These are phyloP conservation scores for Eolophus roseicapilla DNA, from an alignment of 2,113 vertebrate genomes.

Conservation along the genomic window DNA sequence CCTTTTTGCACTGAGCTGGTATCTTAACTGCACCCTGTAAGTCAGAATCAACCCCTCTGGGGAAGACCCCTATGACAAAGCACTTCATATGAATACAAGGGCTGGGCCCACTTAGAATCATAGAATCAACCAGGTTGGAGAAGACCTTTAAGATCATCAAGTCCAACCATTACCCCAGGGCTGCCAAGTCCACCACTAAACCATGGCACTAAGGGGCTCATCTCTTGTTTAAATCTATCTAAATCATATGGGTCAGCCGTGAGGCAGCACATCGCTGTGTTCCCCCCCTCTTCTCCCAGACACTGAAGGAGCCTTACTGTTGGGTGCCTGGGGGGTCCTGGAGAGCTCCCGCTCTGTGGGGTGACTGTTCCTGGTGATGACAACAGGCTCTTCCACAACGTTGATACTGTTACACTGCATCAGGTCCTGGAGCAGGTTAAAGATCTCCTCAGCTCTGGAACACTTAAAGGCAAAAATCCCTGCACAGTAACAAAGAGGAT, in stretches of 20 bases:
- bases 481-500: conserved; percentile 43
- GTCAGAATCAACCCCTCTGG: background rate
- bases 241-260: background rate
- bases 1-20: background rate
- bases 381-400: conserved; percentile 92
- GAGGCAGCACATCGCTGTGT: background rate
- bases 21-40: background rate
- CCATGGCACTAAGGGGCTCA: background rate
- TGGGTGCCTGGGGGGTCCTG: conserved; percentile 83
- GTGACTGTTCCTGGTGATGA: conserved; percentile 87
- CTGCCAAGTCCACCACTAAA: background rate
- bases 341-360: conserved; percentile 83
- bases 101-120: background rate
- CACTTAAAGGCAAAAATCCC: conserved; percentile 99
- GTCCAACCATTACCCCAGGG: background rate
- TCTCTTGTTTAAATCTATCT: background rate
- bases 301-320: conserved; percentile 73
- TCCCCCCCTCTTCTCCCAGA: background rate
- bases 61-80: background rate
- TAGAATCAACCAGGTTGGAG: background rate
- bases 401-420: conserved; percentile 99
- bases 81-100: background rate
- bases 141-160: background rate
- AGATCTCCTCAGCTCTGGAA: conserved; percentile 94
- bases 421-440: conserved; percentile 96